Evolutionary conservation across 2,797 vertebrate species (phyloP).

Genomic region (Chaetodon trifasciatus): DNA sequence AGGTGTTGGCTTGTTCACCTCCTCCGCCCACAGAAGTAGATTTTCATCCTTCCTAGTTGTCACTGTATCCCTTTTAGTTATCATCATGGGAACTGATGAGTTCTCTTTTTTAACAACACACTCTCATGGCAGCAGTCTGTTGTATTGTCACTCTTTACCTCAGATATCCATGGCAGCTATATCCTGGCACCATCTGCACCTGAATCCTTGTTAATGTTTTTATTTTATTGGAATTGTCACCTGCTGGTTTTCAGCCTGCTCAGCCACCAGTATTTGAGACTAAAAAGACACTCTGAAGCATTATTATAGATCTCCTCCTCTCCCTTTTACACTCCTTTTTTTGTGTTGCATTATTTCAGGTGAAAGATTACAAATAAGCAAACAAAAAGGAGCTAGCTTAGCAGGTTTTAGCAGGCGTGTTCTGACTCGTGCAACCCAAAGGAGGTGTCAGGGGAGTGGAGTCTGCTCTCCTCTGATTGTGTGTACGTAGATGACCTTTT

Average conservation of each 20-base stretch:
- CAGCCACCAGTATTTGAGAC: slow-evolving; percentile 6
- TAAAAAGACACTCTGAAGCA: background rate
- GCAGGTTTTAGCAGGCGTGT: slow-evolving; percentile 21
- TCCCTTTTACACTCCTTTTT: background rate
- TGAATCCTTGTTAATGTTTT: background rate
- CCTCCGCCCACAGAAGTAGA: slow-evolving; percentile 22
- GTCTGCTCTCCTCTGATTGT: slow-evolving; percentile 31
- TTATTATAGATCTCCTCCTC: background rate
- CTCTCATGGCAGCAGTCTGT: slow-evolving; percentile 31
- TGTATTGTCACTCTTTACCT: slow-evolving; percentile 1
- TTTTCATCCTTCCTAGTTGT: slow-evolving; percentile 8
- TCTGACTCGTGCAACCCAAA: slow-evolving; percentile 21
- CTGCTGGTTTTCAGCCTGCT: slow-evolving; percentile 13
- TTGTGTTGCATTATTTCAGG: background rate
- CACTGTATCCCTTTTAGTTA: slow-evolving; percentile 1
- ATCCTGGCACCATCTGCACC: slow-evolving; percentile 11
- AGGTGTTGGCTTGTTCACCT: background rate
- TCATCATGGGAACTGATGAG: slow-evolving; percentile 21
- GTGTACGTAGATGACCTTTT: slow-evolving; percentile 26
- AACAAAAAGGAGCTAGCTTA: background rate
- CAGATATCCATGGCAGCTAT: slow-evolving; percentile 4
- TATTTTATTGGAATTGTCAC: slow-evolving; percentile 17
- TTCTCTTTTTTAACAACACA: slow-evolving; percentile 35
- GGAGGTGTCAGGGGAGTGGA: slow-evolving; percentile 21
- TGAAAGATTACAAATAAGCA: slow-evolving; percentile 1